Base-by-base conservation (phyloP, 2,888 invertebrate genomes). In the Spodoptera littoralis region DNA sequence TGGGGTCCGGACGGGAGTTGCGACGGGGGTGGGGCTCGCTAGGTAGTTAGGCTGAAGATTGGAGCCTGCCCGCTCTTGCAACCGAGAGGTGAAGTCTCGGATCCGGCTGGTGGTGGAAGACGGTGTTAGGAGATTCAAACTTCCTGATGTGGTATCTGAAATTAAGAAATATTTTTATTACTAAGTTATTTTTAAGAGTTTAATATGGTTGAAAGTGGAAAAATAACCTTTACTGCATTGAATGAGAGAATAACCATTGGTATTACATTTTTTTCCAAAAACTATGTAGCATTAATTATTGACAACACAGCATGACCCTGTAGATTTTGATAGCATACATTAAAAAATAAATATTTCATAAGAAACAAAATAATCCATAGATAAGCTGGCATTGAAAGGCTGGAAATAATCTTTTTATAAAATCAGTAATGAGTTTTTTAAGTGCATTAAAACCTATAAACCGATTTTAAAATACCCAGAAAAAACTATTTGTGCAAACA, bases 101-200 rank as follows among this genome's bases (percentile, higher is more conserved):
- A 94, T 92, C 46, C 94, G 88, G 61, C 95, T 95, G 60, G 96
- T 95, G 6, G 96, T 95, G 1, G 96, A 96, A 11, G 96, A 95
- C 13, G 96, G 96, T 48, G 96, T 96, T 59, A 96, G 91, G 80
- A 96, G 94, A 86, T 96, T 96, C 80, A 96, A 85, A 76, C 96
- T 96, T 81, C 96, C 96, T 56, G 96, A 96, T 78, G 96, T 96
- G 82, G 95, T 95, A 91, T 95, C 95, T 95, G 91, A 0, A 92
- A 91, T 65, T 30, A 66, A 42, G 18, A 51, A 11, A 67, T 5
- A 65, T 18, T 48, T 18, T 27, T 6, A 0, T 8, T 8, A 24
- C 62, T 36, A 65, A 24, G n/a, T 5, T 8, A 36, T 6, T 44
- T 53, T 9, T 3, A 6, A 24, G 24, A 0, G 5, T 4, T 5